These are phyloP conservation scores for Grantiella picta DNA, from an alignment of 2,113 vertebrate genomes.

Conservation along the genomic window DNA sequence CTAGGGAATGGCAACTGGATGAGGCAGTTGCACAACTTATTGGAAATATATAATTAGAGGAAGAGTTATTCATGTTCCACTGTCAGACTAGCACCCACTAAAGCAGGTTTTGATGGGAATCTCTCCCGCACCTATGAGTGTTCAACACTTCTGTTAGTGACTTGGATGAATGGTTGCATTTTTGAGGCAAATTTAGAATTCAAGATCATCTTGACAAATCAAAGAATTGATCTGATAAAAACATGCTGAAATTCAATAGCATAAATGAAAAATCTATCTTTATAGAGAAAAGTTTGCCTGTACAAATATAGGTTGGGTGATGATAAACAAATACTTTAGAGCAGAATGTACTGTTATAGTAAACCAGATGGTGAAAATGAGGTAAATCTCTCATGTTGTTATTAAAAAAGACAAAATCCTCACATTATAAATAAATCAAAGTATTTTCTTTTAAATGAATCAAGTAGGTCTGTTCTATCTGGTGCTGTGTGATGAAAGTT, in stretches of 20 bases:
- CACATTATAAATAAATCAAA: neutral
- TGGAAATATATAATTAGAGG: neutral
- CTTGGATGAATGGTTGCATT: neutral
- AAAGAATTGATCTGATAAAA: neutral
- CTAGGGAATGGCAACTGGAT: neutral
- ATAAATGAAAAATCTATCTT: neutral
- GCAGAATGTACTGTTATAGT: neutral
- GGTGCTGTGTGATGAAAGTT: neutral
- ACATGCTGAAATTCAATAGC: neutral
- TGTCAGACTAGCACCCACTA: neutral
- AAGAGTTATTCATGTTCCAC: neutral
- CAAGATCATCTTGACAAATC: neutral
- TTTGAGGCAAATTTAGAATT: neutral
- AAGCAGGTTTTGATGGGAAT: neutral
- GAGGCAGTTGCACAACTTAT: neutral
- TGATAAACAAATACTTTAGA: neutral
- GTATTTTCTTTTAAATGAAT: neutral
- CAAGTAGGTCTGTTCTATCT: neutral
- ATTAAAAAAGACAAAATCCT: neutral
- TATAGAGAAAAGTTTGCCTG: neutral
- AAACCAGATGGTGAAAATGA: neutral
- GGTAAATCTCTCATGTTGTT: neutral
- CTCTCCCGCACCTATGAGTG: neutral
- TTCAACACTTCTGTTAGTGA: neutral
- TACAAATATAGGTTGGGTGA: neutral